Evolutionary conservation across 1,140 invertebrate genomes (phyloP).

Genomic region (Trichonephila clavata): DNA sequence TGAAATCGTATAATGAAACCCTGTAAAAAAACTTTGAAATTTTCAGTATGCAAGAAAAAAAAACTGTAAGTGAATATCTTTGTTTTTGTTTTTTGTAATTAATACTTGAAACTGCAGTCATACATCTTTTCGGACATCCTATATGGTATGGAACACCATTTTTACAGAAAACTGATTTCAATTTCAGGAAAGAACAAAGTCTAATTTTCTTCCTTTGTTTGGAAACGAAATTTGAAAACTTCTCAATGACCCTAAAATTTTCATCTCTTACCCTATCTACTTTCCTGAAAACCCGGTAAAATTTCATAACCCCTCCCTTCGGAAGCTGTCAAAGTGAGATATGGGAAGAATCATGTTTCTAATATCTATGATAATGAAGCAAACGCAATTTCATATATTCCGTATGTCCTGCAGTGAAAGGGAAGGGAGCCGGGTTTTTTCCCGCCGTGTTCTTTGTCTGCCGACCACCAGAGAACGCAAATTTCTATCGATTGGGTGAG

Average conservation of each 20-base stretch:
- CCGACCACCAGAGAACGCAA: background rate
- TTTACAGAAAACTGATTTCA: too few relatives aligned
- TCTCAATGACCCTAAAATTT: background rate
- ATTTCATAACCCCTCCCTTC: background rate
- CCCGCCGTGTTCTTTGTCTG: background rate
- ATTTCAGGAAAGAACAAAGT: too few relatives aligned
- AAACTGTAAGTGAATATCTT: too few relatives aligned
- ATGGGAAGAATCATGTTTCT: constrained; percentile 26
- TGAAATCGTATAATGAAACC: too few relatives aligned
- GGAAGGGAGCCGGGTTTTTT: background rate
- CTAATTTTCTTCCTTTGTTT: too few relatives aligned
- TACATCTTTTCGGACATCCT: too few relatives aligned
- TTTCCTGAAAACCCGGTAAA: background rate
- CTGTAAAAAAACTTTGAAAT: too few relatives aligned
- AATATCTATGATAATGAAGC: constrained; percentile 67
- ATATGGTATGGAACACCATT: too few relatives aligned
- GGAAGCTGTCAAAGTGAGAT: constrained; percentile 20
- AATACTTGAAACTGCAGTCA: too few relatives aligned
- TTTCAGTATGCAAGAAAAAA: too few relatives aligned
- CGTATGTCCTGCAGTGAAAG: constrained; percentile 4
- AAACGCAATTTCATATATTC: constrained; percentile 4
- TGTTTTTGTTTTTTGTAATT: too few relatives aligned
- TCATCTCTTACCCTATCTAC: background rate
- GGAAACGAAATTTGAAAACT: background rate
- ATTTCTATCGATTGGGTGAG: background rate